Evolutionary conservation across 2,113 vertebrate genomes (phyloP).

Genomic region (Entomyzon cyanotis): DNA sequence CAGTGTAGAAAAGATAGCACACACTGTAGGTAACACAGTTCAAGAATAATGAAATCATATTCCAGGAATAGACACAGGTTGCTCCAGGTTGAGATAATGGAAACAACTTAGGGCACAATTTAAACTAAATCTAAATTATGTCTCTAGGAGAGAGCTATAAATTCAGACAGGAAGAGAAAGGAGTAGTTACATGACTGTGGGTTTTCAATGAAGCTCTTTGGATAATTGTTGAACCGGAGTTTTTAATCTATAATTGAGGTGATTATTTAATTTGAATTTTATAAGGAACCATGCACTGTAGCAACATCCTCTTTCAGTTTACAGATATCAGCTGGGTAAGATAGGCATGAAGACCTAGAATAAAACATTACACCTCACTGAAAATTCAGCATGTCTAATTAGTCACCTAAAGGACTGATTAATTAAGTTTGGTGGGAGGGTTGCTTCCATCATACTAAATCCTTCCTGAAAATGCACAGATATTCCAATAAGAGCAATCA

Average conservation of each 20-base stretch:
- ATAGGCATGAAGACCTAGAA: neutral
- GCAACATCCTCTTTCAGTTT: conserved; percentile 30
- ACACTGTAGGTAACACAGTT: neutral
- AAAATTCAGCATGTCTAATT: conserved; percentile 43
- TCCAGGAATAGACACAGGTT: conserved; percentile 28
- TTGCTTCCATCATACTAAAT: conserved; percentile 5
- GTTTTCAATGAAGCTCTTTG: conserved; percentile 8
- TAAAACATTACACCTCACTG: conserved; percentile 22
- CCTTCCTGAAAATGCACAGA: conserved; percentile 18
- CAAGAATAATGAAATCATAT: conserved; percentile 16
- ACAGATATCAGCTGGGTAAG: conserved; percentile 9
- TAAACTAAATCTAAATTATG: conserved; percentile 27
- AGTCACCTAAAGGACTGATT: conserved; percentile 51
- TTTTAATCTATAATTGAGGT: conserved; percentile 55
- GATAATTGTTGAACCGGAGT: conserved; percentile 31
- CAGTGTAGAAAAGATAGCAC: neutral
- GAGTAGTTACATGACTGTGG: neutral
- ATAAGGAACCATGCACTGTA: conserved; percentile 21
- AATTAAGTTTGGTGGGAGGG: conserved; percentile 27
- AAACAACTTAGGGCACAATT: conserved; percentile 20
- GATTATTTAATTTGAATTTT: conserved; percentile 56
- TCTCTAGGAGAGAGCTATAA: neutral
- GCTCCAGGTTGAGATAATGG: conserved; percentile 4
- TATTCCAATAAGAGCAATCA: neutral
- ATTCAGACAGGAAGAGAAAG: neutral